phyloP scores from a whole-genome alignment of 2,113 vertebrate species.

The Catharus bicknelli region DNA sequence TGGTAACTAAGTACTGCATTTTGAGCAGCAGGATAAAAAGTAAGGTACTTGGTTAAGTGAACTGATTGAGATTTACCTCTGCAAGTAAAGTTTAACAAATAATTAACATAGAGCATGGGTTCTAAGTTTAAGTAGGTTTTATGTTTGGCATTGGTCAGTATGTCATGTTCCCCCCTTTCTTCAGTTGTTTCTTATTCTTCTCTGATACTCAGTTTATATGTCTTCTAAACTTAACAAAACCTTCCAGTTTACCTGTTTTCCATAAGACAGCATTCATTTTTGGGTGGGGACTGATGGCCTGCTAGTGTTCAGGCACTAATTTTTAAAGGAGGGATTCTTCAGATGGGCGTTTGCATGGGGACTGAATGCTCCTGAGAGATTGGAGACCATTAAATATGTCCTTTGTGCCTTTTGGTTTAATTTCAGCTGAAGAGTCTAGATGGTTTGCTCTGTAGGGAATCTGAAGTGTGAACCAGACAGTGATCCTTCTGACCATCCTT shows the following conservation, averaged over 20 bases:
- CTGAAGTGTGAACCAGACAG: not conserved
- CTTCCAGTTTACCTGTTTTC: not conserved
- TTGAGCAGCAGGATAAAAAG: not conserved
- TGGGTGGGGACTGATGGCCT: not conserved
- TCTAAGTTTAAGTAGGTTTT: not conserved
- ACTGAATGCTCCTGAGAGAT: not conserved
- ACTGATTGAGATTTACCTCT: not conserved
- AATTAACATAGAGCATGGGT: not conserved
- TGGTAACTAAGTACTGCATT: not conserved
- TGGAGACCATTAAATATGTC: not conserved
- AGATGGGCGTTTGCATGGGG: not conserved
- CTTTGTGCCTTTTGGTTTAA: not conserved
- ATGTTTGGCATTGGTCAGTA: not conserved
- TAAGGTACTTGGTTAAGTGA: not conserved
- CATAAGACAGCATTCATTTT: not conserved
- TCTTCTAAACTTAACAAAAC: not conserved
- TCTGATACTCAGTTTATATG: not conserved
- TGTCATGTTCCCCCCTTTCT: not conserved
- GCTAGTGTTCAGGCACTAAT: not conserved
- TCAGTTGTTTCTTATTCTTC: not conserved
- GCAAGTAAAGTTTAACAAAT: not conserved
- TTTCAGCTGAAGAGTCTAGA: not conserved
- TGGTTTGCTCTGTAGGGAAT: not conserved
- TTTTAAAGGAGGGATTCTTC: not conserved
- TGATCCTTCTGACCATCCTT: not conserved